Evolutionary conservation across 2,113 vertebrate species (phyloP), one percentile per base, ranked within the genome.

Genomic region (Sorex araneus): DNA sequence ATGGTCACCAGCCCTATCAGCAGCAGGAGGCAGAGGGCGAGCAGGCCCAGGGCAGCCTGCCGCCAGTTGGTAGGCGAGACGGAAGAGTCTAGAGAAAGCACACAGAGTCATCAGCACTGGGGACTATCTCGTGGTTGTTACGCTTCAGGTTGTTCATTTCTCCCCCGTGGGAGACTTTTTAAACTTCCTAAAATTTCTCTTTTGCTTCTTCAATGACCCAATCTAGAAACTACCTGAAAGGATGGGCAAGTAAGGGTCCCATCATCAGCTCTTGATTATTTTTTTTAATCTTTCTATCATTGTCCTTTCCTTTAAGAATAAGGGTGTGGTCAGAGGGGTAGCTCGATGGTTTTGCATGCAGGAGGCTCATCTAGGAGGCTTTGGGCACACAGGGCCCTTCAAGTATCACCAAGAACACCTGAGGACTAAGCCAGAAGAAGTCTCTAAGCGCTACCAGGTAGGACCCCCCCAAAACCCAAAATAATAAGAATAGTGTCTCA

Each of bases 1-100:
- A 96, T 54, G 6, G 92, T 93, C 78, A 95, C 92, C 77, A 95
- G 36, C 13, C 94, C 95, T 21, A 16, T 60, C 74, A 93, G 18
- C 64, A 96, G 43, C 82, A 95, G 10, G 47, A 95, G 43, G 63
- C 92, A 96, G 54, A 96, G 87, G 27, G 36, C 57, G 1, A 93
- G 50, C 85, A 96, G 88, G 28, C 84, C 36, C 54, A 95, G 79
- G 34, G 88, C 85, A 28, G 75, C 80, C n/a, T 43, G 30, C 6
- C 34, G 64, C 94, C 96, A 94, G 10, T 9, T 1, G 0, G 70
- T 23, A 10, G 74, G 32, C 1, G 1, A 64, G 85, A 40, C 64
- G 30, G 32, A 64, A 34, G 4, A 25, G 50, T 43, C 93, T 90
- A 74, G 8, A 84, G 43, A 82, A 83, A 90, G 21, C 2, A 40